A percentile compares a stretch with the other conserved stretches of the same genome.
These are phyloP conservation scores for Drosophila melanica DNA, from an alignment of 1,140 invertebrate genomes.

Conservation along the genomic window DNA sequence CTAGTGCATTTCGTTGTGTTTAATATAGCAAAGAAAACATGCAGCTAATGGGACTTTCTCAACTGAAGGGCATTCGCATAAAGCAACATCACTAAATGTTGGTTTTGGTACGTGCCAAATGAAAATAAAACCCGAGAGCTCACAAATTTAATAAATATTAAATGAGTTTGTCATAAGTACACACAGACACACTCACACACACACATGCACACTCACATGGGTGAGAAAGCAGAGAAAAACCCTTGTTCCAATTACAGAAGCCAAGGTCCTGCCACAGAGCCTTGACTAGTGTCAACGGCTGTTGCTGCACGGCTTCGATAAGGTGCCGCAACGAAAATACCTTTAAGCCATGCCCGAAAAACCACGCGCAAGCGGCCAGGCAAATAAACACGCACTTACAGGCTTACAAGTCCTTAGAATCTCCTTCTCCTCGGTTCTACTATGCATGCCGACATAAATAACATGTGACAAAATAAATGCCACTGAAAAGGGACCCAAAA, in stretches of 20 bases:
- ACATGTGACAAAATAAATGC: slow-evolving; percentile 78
- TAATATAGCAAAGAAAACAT: neutral
- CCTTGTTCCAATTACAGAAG: slow-evolving; percentile 70
- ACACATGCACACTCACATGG: slow-evolving; percentile 1
- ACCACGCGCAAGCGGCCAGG: slow-evolving; percentile 34
- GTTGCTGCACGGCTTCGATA: slow-evolving; percentile 65
- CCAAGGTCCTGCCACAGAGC: slow-evolving; percentile 23
- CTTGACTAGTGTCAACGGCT: slow-evolving; percentile 13
- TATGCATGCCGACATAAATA: slow-evolving; percentile 54
- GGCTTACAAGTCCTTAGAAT: slow-evolving; percentile 58
- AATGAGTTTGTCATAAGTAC: slow-evolving; percentile 75
- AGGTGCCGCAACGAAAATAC: slow-evolving; percentile 63
- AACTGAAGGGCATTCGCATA: slow-evolving; percentile 25
- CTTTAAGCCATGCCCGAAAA: slow-evolving; percentile 59
- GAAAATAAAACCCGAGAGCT: slow-evolving; percentile 72
- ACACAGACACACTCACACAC: slow-evolving; percentile 24
- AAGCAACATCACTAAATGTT: slow-evolving; percentile 49
- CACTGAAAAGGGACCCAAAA: slow-evolving; percentile 68
- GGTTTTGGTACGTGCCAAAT: slow-evolving; percentile 73
- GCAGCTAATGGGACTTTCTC: slow-evolving; percentile 7
- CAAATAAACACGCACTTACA: slow-evolving; percentile 78
- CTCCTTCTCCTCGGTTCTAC: slow-evolving; percentile 4
- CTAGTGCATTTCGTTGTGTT: too few species aligned
- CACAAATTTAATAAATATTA: slow-evolving; percentile 80
- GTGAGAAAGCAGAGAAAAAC: slow-evolving; percentile 33